phyloP scores from a whole-genome alignment of 2,113 vertebrate species.

The Siphamia tubifer region DNA sequence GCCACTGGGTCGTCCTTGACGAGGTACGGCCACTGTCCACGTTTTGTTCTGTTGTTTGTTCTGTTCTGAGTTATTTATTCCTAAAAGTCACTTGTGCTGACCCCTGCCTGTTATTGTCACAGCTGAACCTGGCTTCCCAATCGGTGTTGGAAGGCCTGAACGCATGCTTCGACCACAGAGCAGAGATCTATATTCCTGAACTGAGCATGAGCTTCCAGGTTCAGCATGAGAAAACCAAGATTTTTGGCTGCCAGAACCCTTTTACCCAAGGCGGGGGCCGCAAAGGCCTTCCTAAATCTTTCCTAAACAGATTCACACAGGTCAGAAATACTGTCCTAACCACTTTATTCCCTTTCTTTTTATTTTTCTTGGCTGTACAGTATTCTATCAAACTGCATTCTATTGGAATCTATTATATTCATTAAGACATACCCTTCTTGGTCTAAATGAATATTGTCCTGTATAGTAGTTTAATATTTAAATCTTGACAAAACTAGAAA shows the following conservation, averaged over 20 bases:
- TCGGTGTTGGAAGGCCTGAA: slow-evolving; percentile 97
- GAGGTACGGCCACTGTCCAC: slow-evolving; percentile 80
- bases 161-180: slow-evolving; percentile 96
- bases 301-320: slow-evolving; percentile 98
- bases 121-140: slow-evolving; percentile 97
- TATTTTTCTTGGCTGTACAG: too few relatives aligned
- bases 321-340: slow-evolving; percentile 63
- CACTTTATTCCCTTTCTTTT: too few relatives aligned
- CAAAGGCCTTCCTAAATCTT: slow-evolving; percentile 94
- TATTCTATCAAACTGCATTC: too few relatives aligned
- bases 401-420: too few relatives aligned
- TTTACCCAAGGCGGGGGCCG: slow-evolving; percentile 95
- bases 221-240: slow-evolving; percentile 92
- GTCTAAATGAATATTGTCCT: too few relatives aligned
- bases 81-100: too few relatives aligned
- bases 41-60: too few relatives aligned
- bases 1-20: slow-evolving; percentile 96
- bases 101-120: neutral
- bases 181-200: slow-evolving; percentile 94
- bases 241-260: slow-evolving; percentile 97
- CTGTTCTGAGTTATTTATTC: too few relatives aligned
- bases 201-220: slow-evolving; percentile 92
- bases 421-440: too few relatives aligned
- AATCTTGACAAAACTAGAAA: too few relatives aligned
- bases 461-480: too few relatives aligned